phyloP scores from a whole-genome alignment of 2,888 invertebrate genomes.

The Craniophora ligustri region DNA sequence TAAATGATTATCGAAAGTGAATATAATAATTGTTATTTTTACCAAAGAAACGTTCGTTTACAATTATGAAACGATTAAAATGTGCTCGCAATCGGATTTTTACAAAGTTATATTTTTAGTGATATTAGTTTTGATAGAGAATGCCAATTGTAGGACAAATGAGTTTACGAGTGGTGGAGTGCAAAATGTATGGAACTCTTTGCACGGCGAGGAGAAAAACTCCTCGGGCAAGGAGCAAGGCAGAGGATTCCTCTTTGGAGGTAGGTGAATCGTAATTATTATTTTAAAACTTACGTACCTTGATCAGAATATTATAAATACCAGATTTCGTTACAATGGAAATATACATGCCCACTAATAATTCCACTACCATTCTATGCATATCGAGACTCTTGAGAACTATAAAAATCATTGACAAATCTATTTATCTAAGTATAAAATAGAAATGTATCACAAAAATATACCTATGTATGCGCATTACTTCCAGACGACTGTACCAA shows the following conservation, averaged over 20 bases:
- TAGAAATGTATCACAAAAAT: too few species aligned
- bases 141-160: slow-evolving; percentile 58
- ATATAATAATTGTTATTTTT: slow-evolving; percentile 26
- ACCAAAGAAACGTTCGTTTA: slow-evolving; percentile 66
- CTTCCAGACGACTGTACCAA: too few species aligned
- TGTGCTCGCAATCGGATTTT: slow-evolving; percentile 70
- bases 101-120: slow-evolving; percentile 65
- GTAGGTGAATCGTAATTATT: slow-evolving; percentile 25
- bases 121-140: slow-evolving; percentile 62
- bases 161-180: slow-evolving; percentile 60
- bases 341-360: too few species aligned
- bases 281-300: background rate
- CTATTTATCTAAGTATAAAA: too few species aligned
- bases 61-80: slow-evolving; percentile 79
- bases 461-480: too few species aligned
- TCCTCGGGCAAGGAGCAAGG: slow-evolving; percentile 38
- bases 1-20: slow-evolving; percentile 19
- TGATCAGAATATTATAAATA: too few species aligned
- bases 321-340: too few species aligned
- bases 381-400: too few species aligned
- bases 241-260: slow-evolving; percentile 53
- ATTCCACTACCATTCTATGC: too few species aligned
- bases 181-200: slow-evolving; percentile 38
- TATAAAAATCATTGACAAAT: too few species aligned
- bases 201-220: slow-evolving; percentile 36